These are phyloP conservation scores for Osmoderma eremita DNA, from an alignment of 2,888 invertebrate genomes.

Conservation along the genomic window DNA sequence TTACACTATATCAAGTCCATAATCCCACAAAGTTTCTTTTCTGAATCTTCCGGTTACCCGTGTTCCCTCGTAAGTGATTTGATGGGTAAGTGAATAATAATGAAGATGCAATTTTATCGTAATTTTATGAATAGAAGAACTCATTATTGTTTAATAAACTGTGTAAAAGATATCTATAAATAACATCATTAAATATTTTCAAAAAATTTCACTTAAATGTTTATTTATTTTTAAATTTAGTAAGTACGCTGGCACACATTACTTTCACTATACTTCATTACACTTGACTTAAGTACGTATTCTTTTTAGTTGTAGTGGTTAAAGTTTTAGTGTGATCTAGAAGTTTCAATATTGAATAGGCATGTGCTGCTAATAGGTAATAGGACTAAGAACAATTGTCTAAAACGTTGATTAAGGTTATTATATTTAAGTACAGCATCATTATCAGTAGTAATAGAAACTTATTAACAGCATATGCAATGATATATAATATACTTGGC, in stretches of 20 bases:
- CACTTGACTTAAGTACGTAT: constrained; percentile 4
- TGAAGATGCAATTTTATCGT: constrained; percentile 28
- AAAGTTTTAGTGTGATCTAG: constrained; percentile 16
- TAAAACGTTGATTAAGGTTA: neutral
- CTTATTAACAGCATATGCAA: constrained; percentile 19
- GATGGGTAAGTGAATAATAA: constrained; percentile 23
- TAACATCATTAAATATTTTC: constrained; percentile 24
- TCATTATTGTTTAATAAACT: constrained; percentile 12
- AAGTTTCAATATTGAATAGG: constrained; percentile 2
- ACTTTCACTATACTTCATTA: constrained; percentile 3
- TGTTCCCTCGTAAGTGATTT: constrained; percentile 5
- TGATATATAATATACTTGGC: constrained; percentile 29
- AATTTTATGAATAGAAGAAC: constrained; percentile 12
- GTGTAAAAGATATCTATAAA: constrained; percentile 36
- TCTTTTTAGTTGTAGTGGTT: constrained; percentile 11
- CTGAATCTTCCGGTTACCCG: too few species aligned
- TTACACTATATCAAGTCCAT: too few species aligned
- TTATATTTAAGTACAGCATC: constrained; percentile 7
- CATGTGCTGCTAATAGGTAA: neutral
- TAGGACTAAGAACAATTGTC: neutral
- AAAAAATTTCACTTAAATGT: constrained; percentile 24
- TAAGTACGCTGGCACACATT: constrained; percentile 33
- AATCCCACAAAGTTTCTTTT: too few species aligned
- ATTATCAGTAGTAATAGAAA: neutral
- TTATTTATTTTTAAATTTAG: neutral